Evolutionary conservation across 2,797 vertebrate genomes (phyloP).

Genomic region (Anisognathus igniventris): DNA sequence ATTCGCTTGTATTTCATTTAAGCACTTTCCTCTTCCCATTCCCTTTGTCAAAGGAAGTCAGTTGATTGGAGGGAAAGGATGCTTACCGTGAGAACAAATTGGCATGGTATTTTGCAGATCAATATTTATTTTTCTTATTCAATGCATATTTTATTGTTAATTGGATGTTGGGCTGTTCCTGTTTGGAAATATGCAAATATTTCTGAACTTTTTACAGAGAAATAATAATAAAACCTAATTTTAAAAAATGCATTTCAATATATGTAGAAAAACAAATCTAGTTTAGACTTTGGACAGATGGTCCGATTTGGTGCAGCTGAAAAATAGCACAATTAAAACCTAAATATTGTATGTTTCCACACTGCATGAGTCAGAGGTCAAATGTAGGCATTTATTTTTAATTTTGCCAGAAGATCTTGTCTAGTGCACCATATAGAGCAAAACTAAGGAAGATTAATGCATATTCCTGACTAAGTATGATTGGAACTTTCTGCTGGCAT

Average conservation of each 20-base stretch:
- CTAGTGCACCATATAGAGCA: constrained; percentile 70
- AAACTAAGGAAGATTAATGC: constrained; percentile 79
- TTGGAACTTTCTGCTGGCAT: constrained; percentile 76
- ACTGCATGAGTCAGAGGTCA: constrained; percentile 80
- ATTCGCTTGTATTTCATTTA: neutral
- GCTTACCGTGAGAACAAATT: neutral
- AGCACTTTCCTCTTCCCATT: neutral
- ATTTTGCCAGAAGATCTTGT: constrained; percentile 70
- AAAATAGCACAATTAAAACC: constrained; percentile 64
- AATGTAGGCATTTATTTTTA: constrained; percentile 76
- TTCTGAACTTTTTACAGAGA: constrained; percentile 16
- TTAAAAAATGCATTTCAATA: neutral
- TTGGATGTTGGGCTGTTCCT: neutral
- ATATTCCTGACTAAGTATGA: constrained; percentile 78
- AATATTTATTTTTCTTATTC: constrained; percentile 19
- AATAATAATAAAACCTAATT: constrained; percentile 52
- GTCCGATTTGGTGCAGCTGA: constrained; percentile 57
- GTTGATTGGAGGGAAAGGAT: neutral
- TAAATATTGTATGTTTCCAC: constrained; percentile 78
- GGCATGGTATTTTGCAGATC: neutral
- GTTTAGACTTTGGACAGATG: constrained; percentile 73
- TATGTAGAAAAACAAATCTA: constrained; percentile 58
- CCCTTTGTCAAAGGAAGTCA: neutral
- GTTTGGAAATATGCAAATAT: constrained; percentile 26
- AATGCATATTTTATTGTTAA: constrained; percentile 23